Conservation (phyloP, 2,113 vertebrate genomes). For the Cacatua alba region DNA sequence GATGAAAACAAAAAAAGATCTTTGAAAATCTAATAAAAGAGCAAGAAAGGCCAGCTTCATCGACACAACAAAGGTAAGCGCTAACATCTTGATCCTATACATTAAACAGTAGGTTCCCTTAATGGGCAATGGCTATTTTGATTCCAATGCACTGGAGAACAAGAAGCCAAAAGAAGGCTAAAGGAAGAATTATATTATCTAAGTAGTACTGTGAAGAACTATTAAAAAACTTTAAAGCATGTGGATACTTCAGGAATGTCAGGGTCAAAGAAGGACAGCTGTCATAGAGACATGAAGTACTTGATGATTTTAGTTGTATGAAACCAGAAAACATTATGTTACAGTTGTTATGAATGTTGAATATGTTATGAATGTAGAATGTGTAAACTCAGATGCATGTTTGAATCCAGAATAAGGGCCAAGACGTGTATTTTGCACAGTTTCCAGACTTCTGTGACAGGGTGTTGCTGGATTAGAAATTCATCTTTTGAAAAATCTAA, state of each 20-base stretch:
- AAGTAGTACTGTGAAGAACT: neutral
- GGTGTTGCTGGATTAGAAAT: neutral
- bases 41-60: neutral
- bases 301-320: neutral
- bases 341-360: neutral
- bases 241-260: neutral
- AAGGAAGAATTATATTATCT: neutral
- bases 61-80: neutral
- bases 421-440: neutral
- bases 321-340: neutral
- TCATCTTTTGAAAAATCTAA: neutral
- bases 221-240: neutral
- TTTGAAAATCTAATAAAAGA: neutral
- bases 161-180: neutral
- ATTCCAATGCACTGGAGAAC: neutral
- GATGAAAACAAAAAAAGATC: neutral
- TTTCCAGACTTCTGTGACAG: neutral
- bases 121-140: neutral
- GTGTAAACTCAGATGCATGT: neutral
- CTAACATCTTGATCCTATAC: neutral
- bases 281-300: neutral
- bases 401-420: neutral
- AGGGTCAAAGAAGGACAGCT: neutral
- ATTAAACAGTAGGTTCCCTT: accelerated
- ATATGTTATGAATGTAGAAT: neutral